These are phyloP conservation scores for Tortrix viridana DNA, from an alignment of 2,888 invertebrate genomes.

Conservation along the genomic window DNA sequence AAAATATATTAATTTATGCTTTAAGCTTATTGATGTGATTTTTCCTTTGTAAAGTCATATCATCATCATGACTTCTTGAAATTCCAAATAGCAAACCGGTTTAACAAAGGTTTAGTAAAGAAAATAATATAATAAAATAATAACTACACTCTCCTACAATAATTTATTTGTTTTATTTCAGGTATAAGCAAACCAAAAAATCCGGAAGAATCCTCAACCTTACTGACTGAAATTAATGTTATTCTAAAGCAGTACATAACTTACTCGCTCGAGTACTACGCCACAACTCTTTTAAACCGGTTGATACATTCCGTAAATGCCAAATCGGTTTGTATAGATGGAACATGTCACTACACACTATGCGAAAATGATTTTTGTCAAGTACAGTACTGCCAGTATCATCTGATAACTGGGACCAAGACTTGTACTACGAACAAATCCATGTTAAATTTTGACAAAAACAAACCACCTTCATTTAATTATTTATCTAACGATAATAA, in stretches of 20 bases:
- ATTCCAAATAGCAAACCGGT: too few species aligned
- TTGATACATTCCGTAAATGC: slow-evolving; percentile 54
- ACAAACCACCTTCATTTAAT: slow-evolving; percentile 41
- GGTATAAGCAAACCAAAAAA: slow-evolving; percentile 45
- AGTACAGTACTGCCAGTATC: slow-evolving; percentile 56
- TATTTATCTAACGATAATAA: slow-evolving; percentile 23
- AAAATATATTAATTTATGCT: too few species aligned
- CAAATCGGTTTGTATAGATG: slow-evolving; percentile 57
- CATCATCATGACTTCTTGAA: too few species aligned
- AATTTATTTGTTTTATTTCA: slow-evolving; percentile 41
- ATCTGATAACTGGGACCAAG: slow-evolving; percentile 53
- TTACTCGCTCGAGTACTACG: slow-evolving; percentile 53
- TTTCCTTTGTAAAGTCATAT: too few species aligned
- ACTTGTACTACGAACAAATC: slow-evolving; percentile 49
- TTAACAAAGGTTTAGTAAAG: too few species aligned
- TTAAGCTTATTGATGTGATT: too few species aligned
- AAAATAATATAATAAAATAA: too few species aligned
- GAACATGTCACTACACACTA: slow-evolving; percentile 59
- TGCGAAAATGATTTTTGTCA: slow-evolving; percentile 53
- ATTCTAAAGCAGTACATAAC: slow-evolving; percentile 51
- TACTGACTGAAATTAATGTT: slow-evolving; percentile 45
- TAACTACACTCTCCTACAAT: background rate
- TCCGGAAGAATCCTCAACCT: slow-evolving; percentile 33
- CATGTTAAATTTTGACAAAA: slow-evolving; percentile 39
- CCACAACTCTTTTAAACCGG: slow-evolving; percentile 57